These are phyloP conservation scores for Erannis defoliaria DNA, from an alignment of 2,888 invertebrate species.

Conservation along the genomic window DNA sequence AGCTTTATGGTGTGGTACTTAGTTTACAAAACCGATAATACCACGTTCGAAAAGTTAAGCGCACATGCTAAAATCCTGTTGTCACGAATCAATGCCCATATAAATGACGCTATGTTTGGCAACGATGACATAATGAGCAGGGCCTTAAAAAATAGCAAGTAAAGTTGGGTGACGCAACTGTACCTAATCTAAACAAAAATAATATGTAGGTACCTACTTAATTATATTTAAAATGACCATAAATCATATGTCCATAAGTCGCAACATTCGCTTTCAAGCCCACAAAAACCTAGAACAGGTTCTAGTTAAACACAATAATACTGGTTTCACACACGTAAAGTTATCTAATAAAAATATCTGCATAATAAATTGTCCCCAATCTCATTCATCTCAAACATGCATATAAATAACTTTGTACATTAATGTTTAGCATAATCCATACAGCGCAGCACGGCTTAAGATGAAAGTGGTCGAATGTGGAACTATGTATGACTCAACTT, in stretches of 20 bases:
- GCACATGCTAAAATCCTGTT: not conserved
- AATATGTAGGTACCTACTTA: no score
- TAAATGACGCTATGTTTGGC: no score
- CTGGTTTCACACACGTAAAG: not conserved
- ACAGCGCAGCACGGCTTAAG: not conserved
- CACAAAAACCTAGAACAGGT: not conserved
- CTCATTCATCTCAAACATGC: constrained; percentile 13
- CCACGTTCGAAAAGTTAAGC: not conserved
- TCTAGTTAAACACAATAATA: not conserved
- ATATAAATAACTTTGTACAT: constrained; percentile 3
- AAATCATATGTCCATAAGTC: not conserved
- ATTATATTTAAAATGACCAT: no score
- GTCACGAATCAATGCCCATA: not conserved
- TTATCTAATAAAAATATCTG: constrained; percentile 25
- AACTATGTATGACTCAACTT: no score
- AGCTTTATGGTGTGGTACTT: no score
- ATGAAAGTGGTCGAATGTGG: no score
- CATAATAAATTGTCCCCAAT: constrained; percentile 22
- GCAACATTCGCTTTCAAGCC: not conserved
- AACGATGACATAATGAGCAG: no score
- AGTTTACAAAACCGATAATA: not conserved
- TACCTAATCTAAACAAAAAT: no score
- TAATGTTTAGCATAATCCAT: constrained; percentile 2
- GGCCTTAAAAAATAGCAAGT: no score
- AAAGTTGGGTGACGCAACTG: no score